A percentile compares a stretch with the other conserved stretches of the same genome.
These are phyloP conservation scores for Sesamia inferens DNA, from an alignment of 2,888 invertebrate species.

Conservation along the genomic window DNA sequence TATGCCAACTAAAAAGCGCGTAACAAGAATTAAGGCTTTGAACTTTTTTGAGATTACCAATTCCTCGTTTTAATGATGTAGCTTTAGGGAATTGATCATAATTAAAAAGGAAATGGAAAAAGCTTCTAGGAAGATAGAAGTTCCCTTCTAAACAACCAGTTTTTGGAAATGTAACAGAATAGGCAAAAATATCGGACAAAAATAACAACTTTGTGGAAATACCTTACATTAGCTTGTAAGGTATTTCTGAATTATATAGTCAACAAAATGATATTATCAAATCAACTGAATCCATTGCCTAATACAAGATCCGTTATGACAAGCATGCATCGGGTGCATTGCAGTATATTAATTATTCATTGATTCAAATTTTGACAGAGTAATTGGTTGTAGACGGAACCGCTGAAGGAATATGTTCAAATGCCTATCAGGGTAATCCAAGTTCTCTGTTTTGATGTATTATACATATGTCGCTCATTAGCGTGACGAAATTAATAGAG, in stretches of 20 bases:
- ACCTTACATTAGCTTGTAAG: too few species aligned
- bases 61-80: background rate
- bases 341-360: constrained; percentile 44
- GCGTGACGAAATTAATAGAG: constrained; percentile 13
- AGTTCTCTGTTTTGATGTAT: constrained; percentile 28
- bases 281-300: constrained; percentile 7
- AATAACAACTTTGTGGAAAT: background rate
- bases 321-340: constrained; percentile 18
- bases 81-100: background rate
- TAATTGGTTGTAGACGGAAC: constrained; percentile 39
- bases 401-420: constrained; percentile 25
- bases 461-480: constrained; percentile 49
- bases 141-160: too few species aligned
- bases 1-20: background rate
- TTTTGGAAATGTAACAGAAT: background rate
- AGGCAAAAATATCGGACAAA: background rate
- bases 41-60: background rate
- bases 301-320: constrained; percentile 6
- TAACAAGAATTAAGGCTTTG: background rate
- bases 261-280: constrained; percentile 10
- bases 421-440: constrained; percentile 23
- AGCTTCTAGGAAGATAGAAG: background rate
- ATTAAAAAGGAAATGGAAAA: background rate
- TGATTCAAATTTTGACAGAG: constrained; percentile 18
- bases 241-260: background rate